Evolutionary conservation across 2,797 vertebrate genomes (phyloP), one percentile per base, ranked within the genome.

Genomic region (Tympanoctomys barrerae): DNA sequence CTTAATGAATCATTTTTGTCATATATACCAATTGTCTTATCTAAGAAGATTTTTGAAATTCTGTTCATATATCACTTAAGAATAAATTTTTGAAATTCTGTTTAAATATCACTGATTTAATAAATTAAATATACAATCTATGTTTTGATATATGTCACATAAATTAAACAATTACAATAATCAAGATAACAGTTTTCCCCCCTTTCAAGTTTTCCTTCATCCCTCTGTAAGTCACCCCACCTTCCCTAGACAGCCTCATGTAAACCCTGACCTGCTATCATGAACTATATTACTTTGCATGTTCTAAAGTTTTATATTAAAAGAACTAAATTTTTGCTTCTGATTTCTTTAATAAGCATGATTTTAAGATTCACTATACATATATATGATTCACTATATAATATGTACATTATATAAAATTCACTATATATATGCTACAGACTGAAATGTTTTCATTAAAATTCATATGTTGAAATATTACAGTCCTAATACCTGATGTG

Each of bases 1-100:
- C 77, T 96, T 89, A 82, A 68, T 89, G 54, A 82, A 13, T 89
- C 75, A 77, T 57, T 73, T 90, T 75, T 82, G 24, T 89, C 21
- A 94, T 71, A 66, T 13, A 66, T 13, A 89, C 88, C 13, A 49
- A 82, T 89, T 79, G 5, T 85, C 52, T 77, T 78, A 89, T 11
- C 28, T 82, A 62, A 84, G 71, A 82, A 89, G 39, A 2, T 46
- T 88, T 88, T 95, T 87, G 9, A 7, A 86, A 78, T 16, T 33
- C 49, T 88, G 36, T 5, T 91, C 49, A 77, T 49, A 2, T 52
- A 19, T 89, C 46, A 42, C 68, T 68, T 36, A n/a, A 2, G 18
- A n/a, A 68, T 89, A 87, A 89, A 70, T 26, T 59, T 49, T 49
- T 49, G 49, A 62, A 62, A 62, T 12, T 28, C 61, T 62, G 10